phyloP scores from a whole-genome alignment of 2,888 invertebrate genomes.

The Malachius bipustulatus region DNA sequence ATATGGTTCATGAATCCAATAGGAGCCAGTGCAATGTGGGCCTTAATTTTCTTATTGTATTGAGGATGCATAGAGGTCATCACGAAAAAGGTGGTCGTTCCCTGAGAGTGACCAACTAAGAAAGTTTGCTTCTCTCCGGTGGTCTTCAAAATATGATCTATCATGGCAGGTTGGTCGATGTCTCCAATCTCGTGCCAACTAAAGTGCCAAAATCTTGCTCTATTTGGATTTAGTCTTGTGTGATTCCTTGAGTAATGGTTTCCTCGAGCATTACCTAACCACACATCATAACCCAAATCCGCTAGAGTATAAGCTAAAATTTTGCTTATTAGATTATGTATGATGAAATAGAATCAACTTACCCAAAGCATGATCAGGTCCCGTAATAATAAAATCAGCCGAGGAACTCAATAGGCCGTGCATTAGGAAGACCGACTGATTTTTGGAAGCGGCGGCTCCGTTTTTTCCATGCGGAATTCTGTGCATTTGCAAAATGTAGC shows the following conservation, averaged over 20 bases:
- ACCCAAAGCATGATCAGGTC: conserved; percentile 39
- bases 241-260: no score
- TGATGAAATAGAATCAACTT: no score
- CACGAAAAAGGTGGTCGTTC: conserved; percentile 52
- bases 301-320: no score
- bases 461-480: conserved; percentile 39
- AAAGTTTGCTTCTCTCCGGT: conserved; percentile 49
- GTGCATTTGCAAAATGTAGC: conserved; percentile 44
- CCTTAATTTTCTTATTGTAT: conserved; percentile 48
- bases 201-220: no score
- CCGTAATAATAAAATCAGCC: conserved; percentile 43
- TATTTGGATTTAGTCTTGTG: no score
- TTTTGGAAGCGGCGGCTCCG: conserved; percentile 20
- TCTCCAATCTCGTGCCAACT: conserved; percentile 72
- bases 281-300: no score
- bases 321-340: no score
- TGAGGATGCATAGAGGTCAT: conserved; percentile 47
- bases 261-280: no score
- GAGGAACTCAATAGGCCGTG: conserved; percentile 44
- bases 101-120: conserved; percentile 68
- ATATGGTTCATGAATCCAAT: conserved; percentile 51
- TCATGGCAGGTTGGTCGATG: conserved; percentile 62
- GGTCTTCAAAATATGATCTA: conserved; percentile 50
- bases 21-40: conserved; percentile 53
- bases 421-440: conserved; percentile 37